These are phyloP conservation scores for Bombyx mandarina DNA, from an alignment of 1,140 invertebrate species.

Conservation along the genomic window DNA sequence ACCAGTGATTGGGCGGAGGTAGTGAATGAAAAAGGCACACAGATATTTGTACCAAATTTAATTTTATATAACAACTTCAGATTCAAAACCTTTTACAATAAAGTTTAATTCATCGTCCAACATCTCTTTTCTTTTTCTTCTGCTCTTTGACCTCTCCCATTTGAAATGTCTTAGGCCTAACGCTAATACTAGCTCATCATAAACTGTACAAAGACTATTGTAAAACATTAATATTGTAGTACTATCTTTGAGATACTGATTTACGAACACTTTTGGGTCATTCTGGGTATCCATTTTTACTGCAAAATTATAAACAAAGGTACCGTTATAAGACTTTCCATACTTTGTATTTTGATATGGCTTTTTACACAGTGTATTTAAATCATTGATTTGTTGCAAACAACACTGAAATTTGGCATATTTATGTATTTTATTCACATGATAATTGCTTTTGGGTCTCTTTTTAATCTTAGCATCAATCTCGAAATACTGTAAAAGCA, in stretches of 20 bases:
- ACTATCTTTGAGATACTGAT: constrained; percentile 65
- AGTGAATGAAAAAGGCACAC: background rate
- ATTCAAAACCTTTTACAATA: constrained; percentile 51
- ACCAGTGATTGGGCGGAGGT: no score
- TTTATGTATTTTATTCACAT: constrained; percentile 74
- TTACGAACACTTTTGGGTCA: constrained; percentile 70
- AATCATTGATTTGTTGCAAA: constrained; percentile 72
- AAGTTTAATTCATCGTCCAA: constrained; percentile 34
- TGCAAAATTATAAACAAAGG: constrained; percentile 81
- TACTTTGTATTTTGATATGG: constrained; percentile 71
- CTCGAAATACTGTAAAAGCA: constrained; percentile 76
- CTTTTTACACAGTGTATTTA: constrained; percentile 76
- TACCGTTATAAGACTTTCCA: constrained; percentile 77
- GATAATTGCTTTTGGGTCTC: constrained; percentile 73
- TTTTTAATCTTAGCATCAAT: constrained; percentile 72
- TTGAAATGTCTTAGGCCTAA: background rate
- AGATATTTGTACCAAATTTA: constrained; percentile 8
- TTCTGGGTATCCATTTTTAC: constrained; percentile 69
- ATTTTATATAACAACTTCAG: constrained; percentile 43
- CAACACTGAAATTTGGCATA: constrained; percentile 82
- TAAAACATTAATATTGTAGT: constrained; percentile 62
- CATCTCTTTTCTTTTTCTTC: constrained; percentile 21
- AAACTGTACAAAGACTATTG: constrained; percentile 43
- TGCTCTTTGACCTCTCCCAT: constrained; percentile 27
- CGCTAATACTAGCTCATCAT: constrained; percentile 28